Conservation (phyloP, 2,888 invertebrate species). For the Drosophila anomelani region DNA sequence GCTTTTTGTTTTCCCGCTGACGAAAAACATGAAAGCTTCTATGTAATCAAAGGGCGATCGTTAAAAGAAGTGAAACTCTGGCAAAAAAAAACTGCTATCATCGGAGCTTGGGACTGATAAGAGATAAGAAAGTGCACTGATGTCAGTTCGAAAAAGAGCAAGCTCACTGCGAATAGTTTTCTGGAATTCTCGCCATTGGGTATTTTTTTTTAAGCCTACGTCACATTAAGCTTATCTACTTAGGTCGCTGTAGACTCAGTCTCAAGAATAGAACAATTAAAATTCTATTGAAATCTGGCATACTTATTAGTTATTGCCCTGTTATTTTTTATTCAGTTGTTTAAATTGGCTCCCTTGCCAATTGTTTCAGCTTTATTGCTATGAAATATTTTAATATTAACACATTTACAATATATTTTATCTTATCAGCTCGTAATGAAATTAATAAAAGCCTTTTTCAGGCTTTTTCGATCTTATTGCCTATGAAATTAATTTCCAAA, state of each 20-base stretch:
- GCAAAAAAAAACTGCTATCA: not conserved
- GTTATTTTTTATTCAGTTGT: too few species aligned
- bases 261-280: not conserved
- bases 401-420: too few species aligned
- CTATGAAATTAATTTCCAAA: not conserved
- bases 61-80: not conserved
- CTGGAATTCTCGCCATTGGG: not conserved
- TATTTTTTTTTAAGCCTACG: not conserved
- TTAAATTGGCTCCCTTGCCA: too few species aligned
- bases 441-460: not conserved
- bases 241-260: not conserved
- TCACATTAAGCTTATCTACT: not conserved
- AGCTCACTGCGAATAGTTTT: conserved; percentile 2
- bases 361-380: too few species aligned
- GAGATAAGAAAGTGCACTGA: conserved; percentile 5
- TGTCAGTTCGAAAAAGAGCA: conserved; percentile 22
- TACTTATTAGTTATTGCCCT: not conserved
- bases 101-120: conserved; percentile 25
- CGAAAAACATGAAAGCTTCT: conserved; percentile 41
- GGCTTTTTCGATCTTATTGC: not conserved
- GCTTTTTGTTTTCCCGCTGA: conserved; percentile 35
- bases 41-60: conserved; percentile 34
- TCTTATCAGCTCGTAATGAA: not conserved
- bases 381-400: not conserved
- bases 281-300: not conserved